These are phyloP conservation scores for Gephyroberyx darwinii DNA, from an alignment of 2,797 vertebrate species.

Conservation along the genomic window DNA sequence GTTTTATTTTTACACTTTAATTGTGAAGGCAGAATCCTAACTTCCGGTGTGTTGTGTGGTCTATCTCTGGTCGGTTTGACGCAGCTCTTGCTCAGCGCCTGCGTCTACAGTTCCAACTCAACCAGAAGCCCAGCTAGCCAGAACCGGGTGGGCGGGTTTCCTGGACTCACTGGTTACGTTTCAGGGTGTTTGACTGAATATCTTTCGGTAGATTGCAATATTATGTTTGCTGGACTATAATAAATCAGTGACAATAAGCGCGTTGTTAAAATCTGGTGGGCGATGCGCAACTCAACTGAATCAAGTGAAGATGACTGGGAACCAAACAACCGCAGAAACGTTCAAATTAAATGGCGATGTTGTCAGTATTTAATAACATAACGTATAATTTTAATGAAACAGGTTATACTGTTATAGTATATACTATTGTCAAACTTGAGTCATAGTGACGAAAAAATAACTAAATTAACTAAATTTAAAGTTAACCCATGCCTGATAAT, in stretches of 20 bases:
- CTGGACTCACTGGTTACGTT: constrained; percentile 62
- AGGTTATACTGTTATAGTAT: too few relatives aligned
- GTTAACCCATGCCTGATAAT: too few relatives aligned
- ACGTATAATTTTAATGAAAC: too few relatives aligned
- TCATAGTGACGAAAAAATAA: too few relatives aligned
- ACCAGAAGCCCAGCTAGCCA: constrained; percentile 57
- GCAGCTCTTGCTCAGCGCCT: constrained; percentile 48
- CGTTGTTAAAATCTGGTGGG: neutral
- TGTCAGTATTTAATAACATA: too few relatives aligned
- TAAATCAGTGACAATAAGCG: constrained; percentile 3
- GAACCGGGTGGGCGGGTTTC: constrained; percentile 74
- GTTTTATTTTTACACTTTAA: constrained; percentile 30
- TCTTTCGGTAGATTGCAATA: neutral
- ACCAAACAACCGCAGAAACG: neutral
- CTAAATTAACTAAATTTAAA: too few relatives aligned
- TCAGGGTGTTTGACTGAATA: constrained; percentile 45
- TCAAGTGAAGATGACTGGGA: neutral
- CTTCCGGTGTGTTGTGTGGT: constrained; percentile 25
- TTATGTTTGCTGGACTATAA: neutral
- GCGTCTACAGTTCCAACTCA: constrained; percentile 76
- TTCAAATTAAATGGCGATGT: neutral
- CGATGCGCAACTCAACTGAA: neutral
- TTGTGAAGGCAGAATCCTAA: constrained; percentile 21
- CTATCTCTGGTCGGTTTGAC: constrained; percentile 27
- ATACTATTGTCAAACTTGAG: too few relatives aligned